These are phyloP conservation scores for Agrotis ipsilon DNA, from an alignment of 2,888 invertebrate genomes.

Conservation along the genomic window DNA sequence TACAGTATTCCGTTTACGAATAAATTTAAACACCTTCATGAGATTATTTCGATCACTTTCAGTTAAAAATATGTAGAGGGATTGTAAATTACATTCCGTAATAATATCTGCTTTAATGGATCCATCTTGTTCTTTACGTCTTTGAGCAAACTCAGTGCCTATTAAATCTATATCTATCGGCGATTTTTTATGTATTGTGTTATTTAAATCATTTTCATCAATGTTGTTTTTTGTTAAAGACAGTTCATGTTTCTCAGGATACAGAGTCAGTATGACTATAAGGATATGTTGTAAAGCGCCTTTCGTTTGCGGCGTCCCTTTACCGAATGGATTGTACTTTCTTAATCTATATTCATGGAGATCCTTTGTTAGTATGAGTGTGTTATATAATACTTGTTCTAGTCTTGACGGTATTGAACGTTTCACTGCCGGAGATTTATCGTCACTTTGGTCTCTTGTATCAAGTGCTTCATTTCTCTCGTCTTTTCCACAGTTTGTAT, in stretches of 20 bases:
- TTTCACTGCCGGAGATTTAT: slow-evolving; percentile 25
- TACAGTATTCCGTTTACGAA: slow-evolving; percentile 74
- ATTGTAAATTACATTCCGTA: slow-evolving; percentile 76
- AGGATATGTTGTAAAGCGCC: slow-evolving; percentile 67
- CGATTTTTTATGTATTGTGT: slow-evolving; percentile 67
- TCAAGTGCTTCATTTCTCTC: slow-evolving; percentile 14
- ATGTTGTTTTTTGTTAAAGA: slow-evolving; percentile 43
- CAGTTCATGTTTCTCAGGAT: slow-evolving; percentile 57
- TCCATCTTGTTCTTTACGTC: slow-evolving; percentile 58
- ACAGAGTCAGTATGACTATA: slow-evolving; percentile 81
- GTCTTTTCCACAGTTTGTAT: slow-evolving; percentile 60
- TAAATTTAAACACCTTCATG: slow-evolving; percentile 76
- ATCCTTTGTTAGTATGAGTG: slow-evolving; percentile 74
- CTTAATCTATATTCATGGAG: slow-evolving; percentile 78
- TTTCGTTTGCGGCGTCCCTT: slow-evolving; percentile 45
- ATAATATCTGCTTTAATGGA: slow-evolving; percentile 43
- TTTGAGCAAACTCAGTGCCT: slow-evolving; percentile 70
- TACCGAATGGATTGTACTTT: slow-evolving; percentile 74
- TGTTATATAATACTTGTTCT: slow-evolving; percentile 73
- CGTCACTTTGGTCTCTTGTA: slow-evolving; percentile 9
- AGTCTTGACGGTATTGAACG: slow-evolving; percentile 55
- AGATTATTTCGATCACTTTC: slow-evolving; percentile 74
- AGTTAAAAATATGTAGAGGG: slow-evolving; percentile 77
- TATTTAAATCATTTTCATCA: slow-evolving; percentile 68
- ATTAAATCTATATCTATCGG: slow-evolving; percentile 81